A percentile compares a stretch with the other conserved stretches of the same genome.
Evolutionary conservation across 2,797 vertebrate species (phyloP).

Genomic region (Bucorvus abyssinicus): DNA sequence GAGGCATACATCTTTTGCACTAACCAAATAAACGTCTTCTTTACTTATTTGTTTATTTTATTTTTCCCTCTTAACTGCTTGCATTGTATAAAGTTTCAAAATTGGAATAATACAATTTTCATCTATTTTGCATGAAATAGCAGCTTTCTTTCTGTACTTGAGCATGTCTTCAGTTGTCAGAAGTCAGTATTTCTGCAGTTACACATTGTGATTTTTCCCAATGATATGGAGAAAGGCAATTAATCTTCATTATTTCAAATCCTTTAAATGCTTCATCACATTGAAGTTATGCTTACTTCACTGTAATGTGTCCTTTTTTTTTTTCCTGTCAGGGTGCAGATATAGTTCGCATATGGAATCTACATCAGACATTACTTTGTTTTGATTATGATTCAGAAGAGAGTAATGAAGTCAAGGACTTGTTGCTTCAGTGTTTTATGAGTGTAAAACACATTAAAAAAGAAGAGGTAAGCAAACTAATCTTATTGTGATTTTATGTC

Average conservation of each 20-base stretch:
- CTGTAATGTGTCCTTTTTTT: background rate
- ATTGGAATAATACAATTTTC: background rate
- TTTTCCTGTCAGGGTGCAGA: slow-evolving; percentile 77
- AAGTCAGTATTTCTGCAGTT: background rate
- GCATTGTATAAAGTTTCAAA: background rate
- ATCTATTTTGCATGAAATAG: background rate
- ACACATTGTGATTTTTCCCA: background rate
- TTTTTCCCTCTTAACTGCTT: background rate
- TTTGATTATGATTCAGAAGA: slow-evolving; percentile 85
- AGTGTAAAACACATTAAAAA: slow-evolving; percentile 79
- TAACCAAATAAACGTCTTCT: background rate
- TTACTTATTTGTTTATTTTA: background rate
- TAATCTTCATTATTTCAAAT: background rate
- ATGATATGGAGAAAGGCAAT: background rate
- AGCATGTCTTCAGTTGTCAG: background rate
- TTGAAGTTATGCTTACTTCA: background rate
- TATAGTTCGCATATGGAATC: slow-evolving; percentile 82
- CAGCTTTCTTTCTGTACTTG: background rate
- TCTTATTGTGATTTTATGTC: background rate
- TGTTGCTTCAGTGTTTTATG: slow-evolving; percentile 88
- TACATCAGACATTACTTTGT: slow-evolving; percentile 82
- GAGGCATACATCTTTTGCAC: background rate
- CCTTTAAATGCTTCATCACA: background rate
- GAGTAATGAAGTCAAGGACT: slow-evolving; percentile 82
- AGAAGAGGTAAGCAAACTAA: slow-evolving; percentile 82